phyloP scores from a whole-genome alignment of 2,888 invertebrate genomes.

The Stenodema calcarata region DNA sequence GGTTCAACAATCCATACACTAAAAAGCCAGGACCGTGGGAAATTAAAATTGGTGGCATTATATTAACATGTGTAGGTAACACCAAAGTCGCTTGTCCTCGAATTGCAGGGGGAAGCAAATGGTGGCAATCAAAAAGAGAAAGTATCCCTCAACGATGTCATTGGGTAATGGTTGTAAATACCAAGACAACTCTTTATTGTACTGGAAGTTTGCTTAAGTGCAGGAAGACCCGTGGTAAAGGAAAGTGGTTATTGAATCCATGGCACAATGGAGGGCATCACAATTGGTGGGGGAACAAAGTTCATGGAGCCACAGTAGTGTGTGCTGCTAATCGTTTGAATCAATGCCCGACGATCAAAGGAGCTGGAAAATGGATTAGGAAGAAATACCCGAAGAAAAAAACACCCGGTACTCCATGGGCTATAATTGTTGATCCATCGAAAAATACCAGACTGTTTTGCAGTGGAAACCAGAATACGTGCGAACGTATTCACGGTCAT shows the following conservation, averaged over 20 bases:
- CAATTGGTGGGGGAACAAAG: not conserved
- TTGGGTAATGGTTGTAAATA: not conserved
- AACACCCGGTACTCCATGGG: not conserved
- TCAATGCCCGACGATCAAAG: not conserved
- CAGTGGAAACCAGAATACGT: not conserved
- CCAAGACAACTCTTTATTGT: not conserved
- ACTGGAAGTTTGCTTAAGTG: not conserved
- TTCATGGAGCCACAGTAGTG: not conserved
- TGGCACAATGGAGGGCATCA: not conserved
- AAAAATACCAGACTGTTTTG: not conserved
- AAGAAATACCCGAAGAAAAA: not conserved
- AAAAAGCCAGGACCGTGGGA: not conserved
- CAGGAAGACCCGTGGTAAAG: not conserved
- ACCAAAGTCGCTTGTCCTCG: not conserved
- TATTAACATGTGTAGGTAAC: not conserved
- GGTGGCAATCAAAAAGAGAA: not conserved
- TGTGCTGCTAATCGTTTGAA: not conserved
- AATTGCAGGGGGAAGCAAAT: not conserved
- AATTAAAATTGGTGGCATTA: not conserved
- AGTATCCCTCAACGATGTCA: not conserved
- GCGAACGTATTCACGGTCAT: not conserved
- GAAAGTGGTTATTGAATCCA: not conserved
- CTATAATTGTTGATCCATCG: not conserved
- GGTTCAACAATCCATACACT: not conserved
- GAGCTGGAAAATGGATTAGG: not conserved